Conservation (phyloP, 2,888 invertebrate species). For the Euplagia quadripunctaria region DNA sequence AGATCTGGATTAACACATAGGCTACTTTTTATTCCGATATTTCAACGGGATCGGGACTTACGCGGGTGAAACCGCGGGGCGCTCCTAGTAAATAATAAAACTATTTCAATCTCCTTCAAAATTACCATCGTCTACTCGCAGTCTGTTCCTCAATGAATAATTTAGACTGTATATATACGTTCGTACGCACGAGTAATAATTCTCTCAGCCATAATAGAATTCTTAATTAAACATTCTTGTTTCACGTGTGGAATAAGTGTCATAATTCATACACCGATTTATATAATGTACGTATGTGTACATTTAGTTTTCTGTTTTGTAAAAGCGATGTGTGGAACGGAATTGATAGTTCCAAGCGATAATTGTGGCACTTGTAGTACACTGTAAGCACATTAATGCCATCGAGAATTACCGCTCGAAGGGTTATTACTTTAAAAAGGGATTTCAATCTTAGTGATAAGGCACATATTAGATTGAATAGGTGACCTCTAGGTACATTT, state of each 20-base stretch:
- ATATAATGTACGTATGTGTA: neutral
- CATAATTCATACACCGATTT: neutral
- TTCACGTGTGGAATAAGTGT: neutral
- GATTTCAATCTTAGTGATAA: too few species aligned
- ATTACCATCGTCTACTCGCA: slow-evolving; percentile 10
- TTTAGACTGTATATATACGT: slow-evolving; percentile 16
- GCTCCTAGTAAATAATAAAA: too few species aligned
- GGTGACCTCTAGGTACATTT: too few species aligned
- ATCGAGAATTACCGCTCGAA: too few species aligned
- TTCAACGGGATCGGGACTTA: too few species aligned
- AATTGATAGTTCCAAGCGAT: neutral
- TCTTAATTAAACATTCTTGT: slow-evolving; percentile 36
- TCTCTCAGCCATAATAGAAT: slow-evolving; percentile 41
- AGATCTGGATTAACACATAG: too few species aligned
- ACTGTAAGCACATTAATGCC: neutral
- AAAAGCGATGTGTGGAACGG: neutral
- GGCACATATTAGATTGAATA: too few species aligned
- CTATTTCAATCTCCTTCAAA: neutral
- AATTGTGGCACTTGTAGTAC: neutral
- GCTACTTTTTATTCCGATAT: too few species aligned
- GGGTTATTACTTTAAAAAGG: too few species aligned
- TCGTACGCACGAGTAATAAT: slow-evolving; percentile 35
- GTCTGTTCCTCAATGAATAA: slow-evolving; percentile 45
- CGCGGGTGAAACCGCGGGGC: too few species aligned
- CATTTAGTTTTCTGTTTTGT: neutral